Conservation (phyloP, 2,888 invertebrate genomes). For the Prostheceraeus crozeri region DNA sequence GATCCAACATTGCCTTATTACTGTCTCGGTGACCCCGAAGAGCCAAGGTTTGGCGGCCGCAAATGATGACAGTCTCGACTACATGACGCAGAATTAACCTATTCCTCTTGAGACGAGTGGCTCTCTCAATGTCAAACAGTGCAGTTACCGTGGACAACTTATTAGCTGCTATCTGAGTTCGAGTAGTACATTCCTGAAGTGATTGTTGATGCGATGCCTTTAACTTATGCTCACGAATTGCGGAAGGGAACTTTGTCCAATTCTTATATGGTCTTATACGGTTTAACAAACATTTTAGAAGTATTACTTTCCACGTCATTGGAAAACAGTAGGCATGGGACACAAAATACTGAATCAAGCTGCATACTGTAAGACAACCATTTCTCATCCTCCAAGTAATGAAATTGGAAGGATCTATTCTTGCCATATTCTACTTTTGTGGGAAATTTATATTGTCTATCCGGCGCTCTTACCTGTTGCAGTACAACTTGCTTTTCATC, state of each 20-base stretch:
- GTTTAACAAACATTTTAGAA: too few relatives aligned
- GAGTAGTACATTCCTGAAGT: too few relatives aligned
- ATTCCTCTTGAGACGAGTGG: background rate
- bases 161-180: background rate
- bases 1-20: constrained; percentile 1
- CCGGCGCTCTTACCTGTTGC: too few relatives aligned
- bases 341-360: background rate
- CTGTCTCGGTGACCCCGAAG: background rate
- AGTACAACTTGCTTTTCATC: too few relatives aligned
- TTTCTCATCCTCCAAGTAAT: constrained; percentile 16
- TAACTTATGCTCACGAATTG: background rate
- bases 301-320: background rate
- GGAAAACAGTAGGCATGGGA: background rate
- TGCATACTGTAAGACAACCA: constrained; percentile 6
- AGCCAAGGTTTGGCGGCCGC: background rate
- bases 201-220: too few relatives aligned
- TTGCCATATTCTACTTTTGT: background rate
- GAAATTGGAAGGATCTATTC: background rate
- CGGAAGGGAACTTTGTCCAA: background rate
- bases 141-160: background rate
- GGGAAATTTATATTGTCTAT: too few relatives aligned
- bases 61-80: constrained; percentile 4
- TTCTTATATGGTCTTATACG: too few relatives aligned
- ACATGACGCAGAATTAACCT: constrained; percentile 12
- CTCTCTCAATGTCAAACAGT: constrained; percentile 1